Evolutionary conservation across 2,888 invertebrate species (phyloP).

Genomic region (Zygogramma bicolorata): DNA sequence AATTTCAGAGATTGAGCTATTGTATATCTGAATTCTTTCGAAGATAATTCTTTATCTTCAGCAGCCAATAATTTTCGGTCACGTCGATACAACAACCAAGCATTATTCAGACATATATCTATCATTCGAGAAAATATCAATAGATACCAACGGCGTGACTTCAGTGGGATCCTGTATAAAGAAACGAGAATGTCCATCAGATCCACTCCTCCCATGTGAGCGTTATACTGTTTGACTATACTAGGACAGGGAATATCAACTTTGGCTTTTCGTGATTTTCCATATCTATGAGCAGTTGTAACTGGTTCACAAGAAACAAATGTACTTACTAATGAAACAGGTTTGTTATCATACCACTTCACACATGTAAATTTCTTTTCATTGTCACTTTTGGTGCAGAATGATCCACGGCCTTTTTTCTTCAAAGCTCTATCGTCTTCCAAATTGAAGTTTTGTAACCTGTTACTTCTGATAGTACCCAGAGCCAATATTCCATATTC

Average conservation of each 20-base stretch:
- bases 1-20: constrained; percentile 13
- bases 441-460: constrained; percentile 1
- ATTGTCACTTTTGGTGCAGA: background rate
- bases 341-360: constrained; percentile 26
- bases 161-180: constrained; percentile 23
- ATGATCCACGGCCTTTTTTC: too few relatives aligned
- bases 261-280: constrained; percentile 20
- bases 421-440: background rate
- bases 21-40: constrained; percentile 23
- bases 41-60: constrained; percentile 7
- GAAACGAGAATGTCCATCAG: constrained; percentile 15
- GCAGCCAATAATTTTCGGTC: constrained; percentile 14
- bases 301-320: constrained; percentile 1
- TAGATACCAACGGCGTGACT: constrained; percentile 21
- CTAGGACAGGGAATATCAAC: constrained; percentile 21
- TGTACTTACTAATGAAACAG: constrained; percentile 1
- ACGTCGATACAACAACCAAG: constrained; percentile 18
- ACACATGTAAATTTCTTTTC: constrained; percentile 18
- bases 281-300: constrained; percentile 12
- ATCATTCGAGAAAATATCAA: constrained; percentile 10
- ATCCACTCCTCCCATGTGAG: too few relatives aligned
- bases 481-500: constrained; percentile 16
- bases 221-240: constrained; percentile 25
- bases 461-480: too few relatives aligned
- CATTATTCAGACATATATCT: constrained; percentile 24